A percentile compares a stretch with the other conserved stretches of the same genome.
phyloP scores from a whole-genome alignment of 2,113 vertebrate species.

The Hyla sarda region DNA sequence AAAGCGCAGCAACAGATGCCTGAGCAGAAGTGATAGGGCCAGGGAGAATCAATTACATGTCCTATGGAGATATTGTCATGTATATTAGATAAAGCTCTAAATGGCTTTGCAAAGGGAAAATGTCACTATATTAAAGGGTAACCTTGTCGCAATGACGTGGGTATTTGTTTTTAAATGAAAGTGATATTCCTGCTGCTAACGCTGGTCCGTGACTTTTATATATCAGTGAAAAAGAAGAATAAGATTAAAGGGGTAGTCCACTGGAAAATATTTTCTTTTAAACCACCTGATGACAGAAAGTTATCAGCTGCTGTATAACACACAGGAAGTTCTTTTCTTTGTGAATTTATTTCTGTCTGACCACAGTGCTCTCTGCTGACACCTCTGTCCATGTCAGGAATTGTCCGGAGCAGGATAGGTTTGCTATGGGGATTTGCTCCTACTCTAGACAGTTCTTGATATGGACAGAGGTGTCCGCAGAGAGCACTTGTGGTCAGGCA shows the following conservation, averaged over 20 bases:
- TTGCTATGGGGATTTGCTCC: too few species aligned
- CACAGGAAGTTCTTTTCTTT: too few species aligned
- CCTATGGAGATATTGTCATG: conserved; percentile 70
- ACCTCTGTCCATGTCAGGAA: too few species aligned
- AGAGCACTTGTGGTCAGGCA: too few species aligned
- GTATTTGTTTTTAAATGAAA: not conserved
- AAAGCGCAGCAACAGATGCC: conserved; percentile 75
- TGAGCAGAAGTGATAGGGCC: conserved; percentile 68
- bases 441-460: too few species aligned
- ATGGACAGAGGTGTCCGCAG: too few species aligned
- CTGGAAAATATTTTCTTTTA: too few species aligned
- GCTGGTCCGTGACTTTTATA: not conserved
- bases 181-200: not conserved
- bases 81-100: conserved; percentile 65
- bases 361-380: too few species aligned
- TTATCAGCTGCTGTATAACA: too few species aligned
- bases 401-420: too few species aligned
- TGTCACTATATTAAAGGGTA: conserved; percentile 10
- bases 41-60: conserved; percentile 70
- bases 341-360: too few species aligned
- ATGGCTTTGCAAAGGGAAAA: conserved; percentile 4
- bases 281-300: too few species aligned
- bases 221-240: not conserved
- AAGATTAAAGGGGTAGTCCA: not conserved
- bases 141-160: conserved; percentile 30